Evolutionary conservation across 53 echinoderm and acorn worm genomes (phyloP), one percentile per base, ranked within the genome.

Genomic region (Patiria pectinifera): DNA sequence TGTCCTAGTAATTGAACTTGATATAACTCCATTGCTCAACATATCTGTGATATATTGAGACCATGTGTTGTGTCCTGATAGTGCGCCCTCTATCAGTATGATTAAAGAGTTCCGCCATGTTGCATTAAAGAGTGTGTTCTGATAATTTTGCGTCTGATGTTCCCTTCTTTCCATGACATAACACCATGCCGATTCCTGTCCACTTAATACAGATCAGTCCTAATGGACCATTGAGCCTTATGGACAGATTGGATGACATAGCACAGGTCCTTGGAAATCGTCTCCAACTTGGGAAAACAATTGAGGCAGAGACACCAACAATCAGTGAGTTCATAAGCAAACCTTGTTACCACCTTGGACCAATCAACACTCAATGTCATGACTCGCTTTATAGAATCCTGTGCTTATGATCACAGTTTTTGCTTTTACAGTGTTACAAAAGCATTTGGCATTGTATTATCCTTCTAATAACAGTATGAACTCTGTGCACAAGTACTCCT

Each of bases 191-290:
- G 66, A 13, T 66, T 66, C 66, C 15, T 15, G 66, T 66, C 66
- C 10, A 11, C 14, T 16, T 66, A 11, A 25, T 59, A 11, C 69
- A 89, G 89, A 16, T 89, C 16, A 80, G 66, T 48, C 5, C 18
- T 66, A 80, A 10, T 48, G 80, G 89, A 10, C 89, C 89, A 11
- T 26, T 89, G 11, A 89, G 89, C 22, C 18, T 89, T 66, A 44
- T 80, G 61, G 76, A 89, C 22, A 79, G 61, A n/a, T 13, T 89
- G 80, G 89, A 89, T 61, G 80, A 80, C 35, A 46, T 89, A 2
- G 89, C 89, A 11, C 89, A 89, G 45, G n/a, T 35, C 23, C 26
- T 89, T 2, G 69, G 80, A 45, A n/a, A 19, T 25, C 15, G 26
- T 9, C 59, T 87, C 87, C 2, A 59, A 25, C 24, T 86, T 0